Evolutionary conservation across 1,140 invertebrate species (phyloP).

Genomic region (Chironomus striatipennis): DNA sequence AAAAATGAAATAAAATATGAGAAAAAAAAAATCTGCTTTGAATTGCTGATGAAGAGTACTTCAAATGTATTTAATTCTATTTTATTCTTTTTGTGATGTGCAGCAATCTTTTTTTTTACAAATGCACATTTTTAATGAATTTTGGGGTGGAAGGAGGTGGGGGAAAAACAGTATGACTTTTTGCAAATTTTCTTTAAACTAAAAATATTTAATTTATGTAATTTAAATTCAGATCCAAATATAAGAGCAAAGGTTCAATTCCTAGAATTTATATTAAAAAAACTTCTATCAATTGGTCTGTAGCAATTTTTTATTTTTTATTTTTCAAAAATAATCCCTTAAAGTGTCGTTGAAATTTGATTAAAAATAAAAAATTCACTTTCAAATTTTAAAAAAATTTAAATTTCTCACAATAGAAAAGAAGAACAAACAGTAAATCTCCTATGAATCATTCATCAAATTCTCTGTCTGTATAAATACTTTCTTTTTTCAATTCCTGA

Average conservation of each 20-base stretch:
- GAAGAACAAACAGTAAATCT: not conserved
- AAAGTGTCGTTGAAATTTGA: not conserved
- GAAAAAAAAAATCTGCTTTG: not conserved
- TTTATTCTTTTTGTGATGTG: not conserved
- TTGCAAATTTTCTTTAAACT: too few relatives aligned
- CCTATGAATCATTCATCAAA: slow-evolving; percentile 1
- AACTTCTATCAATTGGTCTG: too few relatives aligned
- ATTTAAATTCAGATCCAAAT: too few relatives aligned
- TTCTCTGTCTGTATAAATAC: not conserved
- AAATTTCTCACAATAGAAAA: too few relatives aligned
- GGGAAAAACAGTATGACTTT: too few relatives aligned
- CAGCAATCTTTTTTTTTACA: not conserved
- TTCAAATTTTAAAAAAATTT: too few relatives aligned
- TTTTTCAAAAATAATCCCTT: not conserved
- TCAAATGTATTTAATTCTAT: not conserved
- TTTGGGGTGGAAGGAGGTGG: too few relatives aligned
- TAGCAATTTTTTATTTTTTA: too few relatives aligned
- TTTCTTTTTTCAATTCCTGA: not conserved
- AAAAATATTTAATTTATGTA: too few relatives aligned
- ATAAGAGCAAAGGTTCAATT: too few relatives aligned
- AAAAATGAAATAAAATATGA: too few relatives aligned
- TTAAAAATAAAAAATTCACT: not conserved
- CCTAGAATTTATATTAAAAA: too few relatives aligned
- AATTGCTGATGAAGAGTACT: not conserved
- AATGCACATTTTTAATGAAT: not conserved